Evolutionary conservation across 1,140 invertebrate genomes (phyloP).

Genomic region (Caenorhabditis inopinata): DNA sequence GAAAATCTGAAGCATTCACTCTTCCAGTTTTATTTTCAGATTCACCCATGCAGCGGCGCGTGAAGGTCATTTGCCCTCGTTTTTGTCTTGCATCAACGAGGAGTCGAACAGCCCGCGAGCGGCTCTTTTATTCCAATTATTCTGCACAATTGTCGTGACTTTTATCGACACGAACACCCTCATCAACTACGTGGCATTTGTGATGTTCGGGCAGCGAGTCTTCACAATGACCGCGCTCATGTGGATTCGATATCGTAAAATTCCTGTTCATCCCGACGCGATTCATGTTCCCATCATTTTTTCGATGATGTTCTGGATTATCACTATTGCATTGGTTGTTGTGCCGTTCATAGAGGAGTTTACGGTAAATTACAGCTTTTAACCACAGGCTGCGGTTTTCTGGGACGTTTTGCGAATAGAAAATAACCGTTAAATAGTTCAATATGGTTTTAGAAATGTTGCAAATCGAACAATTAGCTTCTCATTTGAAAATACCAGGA

Average conservation of each 20-base stretch:
- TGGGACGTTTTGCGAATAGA: neutral
- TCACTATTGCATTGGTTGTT: constrained; percentile 30
- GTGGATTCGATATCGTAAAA: constrained; percentile 47
- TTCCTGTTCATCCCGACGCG: constrained; percentile 41
- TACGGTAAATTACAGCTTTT: constrained; percentile 7
- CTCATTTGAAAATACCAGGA: no score
- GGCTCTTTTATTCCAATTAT: constrained; percentile 44
- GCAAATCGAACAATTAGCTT: no score
- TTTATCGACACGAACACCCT: constrained; percentile 46
- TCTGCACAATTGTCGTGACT: constrained; percentile 42
- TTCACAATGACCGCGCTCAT: constrained; percentile 45
- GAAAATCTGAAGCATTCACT: no score
- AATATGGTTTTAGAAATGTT: no score
- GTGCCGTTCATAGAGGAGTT: constrained; percentile 39
- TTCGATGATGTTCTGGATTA: constrained; percentile 37
- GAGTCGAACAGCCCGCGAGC: constrained; percentile 54
- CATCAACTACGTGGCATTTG: constrained; percentile 53
- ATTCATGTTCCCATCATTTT: constrained; percentile 44
- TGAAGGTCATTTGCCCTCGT: constrained; percentile 55
- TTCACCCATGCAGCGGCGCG: constrained; percentile 60
- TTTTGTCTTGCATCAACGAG: constrained; percentile 53
- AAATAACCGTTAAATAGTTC: no score
- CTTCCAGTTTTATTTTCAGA: constrained; percentile 27
- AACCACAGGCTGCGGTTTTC: neutral
- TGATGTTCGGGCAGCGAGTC: constrained; percentile 46